A percentile compares a stretch with the other conserved stretches of the same genome.
phyloP scores from a whole-genome alignment of 2,797 vertebrate genomes.

The Rhinophrynus dorsalis region DNA sequence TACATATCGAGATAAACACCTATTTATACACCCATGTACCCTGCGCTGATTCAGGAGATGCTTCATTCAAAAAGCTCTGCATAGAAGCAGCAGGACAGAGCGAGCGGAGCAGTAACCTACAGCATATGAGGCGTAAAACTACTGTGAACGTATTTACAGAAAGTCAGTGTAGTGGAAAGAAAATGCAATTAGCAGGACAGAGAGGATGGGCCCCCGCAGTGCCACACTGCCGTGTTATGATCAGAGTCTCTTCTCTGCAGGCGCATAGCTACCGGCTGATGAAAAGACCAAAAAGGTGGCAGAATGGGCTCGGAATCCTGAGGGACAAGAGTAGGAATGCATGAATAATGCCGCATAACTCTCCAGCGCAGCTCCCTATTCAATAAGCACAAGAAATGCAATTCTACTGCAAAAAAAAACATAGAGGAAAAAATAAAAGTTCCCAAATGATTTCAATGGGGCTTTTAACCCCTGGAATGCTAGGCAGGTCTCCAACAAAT shows the following conservation, averaged over 20 bases:
- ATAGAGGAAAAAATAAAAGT: background rate
- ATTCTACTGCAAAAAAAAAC: background rate
- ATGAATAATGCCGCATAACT: no score
- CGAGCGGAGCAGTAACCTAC: slow-evolving; percentile 4
- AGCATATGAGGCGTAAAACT: slow-evolving; percentile 8
- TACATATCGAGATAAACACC: no score
- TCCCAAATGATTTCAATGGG: no score
- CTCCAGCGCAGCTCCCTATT: no score
- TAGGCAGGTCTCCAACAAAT: no score
- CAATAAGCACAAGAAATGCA: no score
- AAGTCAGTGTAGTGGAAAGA: slow-evolving; percentile 33
- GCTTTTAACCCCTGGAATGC: no score
- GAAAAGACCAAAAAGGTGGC: background rate
- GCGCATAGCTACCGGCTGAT: background rate
- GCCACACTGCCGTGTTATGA: background rate
- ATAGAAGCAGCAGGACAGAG: background rate
- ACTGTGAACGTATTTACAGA: slow-evolving; percentile 32
- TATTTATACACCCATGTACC: no score
- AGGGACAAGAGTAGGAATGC: no score
- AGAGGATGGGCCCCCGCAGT: background rate
- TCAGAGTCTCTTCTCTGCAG: background rate
- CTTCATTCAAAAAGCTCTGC: no score
- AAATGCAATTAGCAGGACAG: slow-evolving; percentile 34
- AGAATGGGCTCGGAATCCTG: no score
- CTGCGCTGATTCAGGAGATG: no score